Base-by-base conservation (phyloP, 2,888 invertebrate genomes). In the Melinaea menophilus region DNA sequence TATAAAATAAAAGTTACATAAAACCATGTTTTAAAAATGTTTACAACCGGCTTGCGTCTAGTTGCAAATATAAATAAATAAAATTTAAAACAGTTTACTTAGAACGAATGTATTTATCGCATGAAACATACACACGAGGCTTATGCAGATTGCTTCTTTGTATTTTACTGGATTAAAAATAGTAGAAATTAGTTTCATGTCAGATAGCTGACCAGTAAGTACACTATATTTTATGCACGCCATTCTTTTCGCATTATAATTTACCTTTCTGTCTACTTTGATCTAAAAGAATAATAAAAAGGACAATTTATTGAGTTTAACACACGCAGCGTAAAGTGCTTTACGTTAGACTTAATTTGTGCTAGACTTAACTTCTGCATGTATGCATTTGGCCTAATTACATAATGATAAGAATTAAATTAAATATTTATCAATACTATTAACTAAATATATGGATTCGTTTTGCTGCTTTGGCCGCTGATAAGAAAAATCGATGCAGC, bases 81-180 rank as follows among this genome's bases (percentile, higher is more conserved):
- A 81, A 79, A 78, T 81, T 82, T 82, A 85, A 84, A 86, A 85
- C 81, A 85, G 81, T 82, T 79, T 78, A 81, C 78, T 83, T 75
- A 82, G 85, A 86, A 79, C 87, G 85, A 85, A 86, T 86, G 85
- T 81, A 85, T 84, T 84, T 79, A 87, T 85, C 85, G 86, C 84
- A 85, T 85, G 88, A 81, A 88, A 87, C 87, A 88, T 88, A 88
- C 86, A 86, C 82, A 77, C 81, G 86, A 88, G 89, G 88, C 88
- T 90, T 90, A 90, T 90, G 88, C 84, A 89, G 89, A 90, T 90
- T 88, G 80, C 88, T 89, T 85, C 87, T 90, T 90, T 90, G 87
- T 89, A 85, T 85, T 88, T 88, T 77, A 77, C 82, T 78, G 88
- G 88, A 89, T 90, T 90, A 90, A 90, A 88, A 88, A 89, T 88